phyloP scores from a whole-genome alignment of 1,140 invertebrate species.

The Ips nitidus region DNA sequence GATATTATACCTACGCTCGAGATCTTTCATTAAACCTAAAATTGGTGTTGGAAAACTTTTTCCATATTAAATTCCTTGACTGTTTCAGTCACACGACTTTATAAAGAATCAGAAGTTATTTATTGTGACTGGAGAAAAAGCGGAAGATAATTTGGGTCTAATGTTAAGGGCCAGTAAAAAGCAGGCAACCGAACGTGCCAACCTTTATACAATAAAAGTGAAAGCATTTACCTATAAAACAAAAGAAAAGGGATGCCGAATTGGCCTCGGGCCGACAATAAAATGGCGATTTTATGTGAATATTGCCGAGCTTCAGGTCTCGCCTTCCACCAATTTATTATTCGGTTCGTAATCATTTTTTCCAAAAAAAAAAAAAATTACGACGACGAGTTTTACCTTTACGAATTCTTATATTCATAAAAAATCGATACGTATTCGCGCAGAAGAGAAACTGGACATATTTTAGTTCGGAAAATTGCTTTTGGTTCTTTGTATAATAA shows the following conservation, averaged over 20 bases:
- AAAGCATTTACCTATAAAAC: constrained; percentile 21
- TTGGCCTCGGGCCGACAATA: constrained; percentile 19
- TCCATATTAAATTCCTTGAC: too few species aligned
- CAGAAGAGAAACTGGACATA: not conserved
- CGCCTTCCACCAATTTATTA: constrained; percentile 1
- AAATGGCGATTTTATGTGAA: constrained; percentile 28
- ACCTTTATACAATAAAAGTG: constrained; percentile 21
- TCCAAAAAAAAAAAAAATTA: not conserved
- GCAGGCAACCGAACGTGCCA: constrained; percentile 1
- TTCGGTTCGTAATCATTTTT: constrained; percentile 1
- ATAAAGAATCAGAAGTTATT: too few species aligned
- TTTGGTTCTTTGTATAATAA: too few species aligned
- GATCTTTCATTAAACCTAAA: not conserved
- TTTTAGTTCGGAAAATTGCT: too few species aligned
- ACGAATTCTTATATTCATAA: constrained; percentile 1
- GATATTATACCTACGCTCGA: constrained; percentile 14
- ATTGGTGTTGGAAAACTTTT: not conserved
- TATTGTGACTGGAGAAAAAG: not conserved
- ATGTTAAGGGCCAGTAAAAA: constrained; percentile 1
- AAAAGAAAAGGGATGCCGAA: constrained; percentile 21
- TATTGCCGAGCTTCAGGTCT: constrained; percentile 11
- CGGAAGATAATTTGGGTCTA: not conserved
- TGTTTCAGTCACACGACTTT: too few species aligned
- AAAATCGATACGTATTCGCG: not conserved
- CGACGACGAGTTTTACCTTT: not conserved